A percentile compares a stretch with the other conserved stretches of the same genome.
These are phyloP conservation scores for Pelobates cultripes DNA, from an alignment of 2,797 vertebrate genomes.

Conservation along the genomic window DNA sequence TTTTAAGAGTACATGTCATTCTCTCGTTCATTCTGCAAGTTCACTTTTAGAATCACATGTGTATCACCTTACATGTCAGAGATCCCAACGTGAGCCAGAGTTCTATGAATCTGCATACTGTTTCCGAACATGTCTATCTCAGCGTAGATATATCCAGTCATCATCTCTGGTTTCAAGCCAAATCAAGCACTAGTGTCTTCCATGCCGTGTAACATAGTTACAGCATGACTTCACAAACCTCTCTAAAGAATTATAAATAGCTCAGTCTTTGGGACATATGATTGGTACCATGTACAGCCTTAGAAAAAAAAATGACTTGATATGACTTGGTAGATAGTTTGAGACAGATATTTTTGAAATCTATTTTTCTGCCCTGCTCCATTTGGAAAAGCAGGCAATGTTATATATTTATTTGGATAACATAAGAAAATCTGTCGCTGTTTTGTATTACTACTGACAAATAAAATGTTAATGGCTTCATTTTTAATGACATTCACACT, in stretches of 20 bases:
- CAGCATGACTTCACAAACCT: slow-evolving; percentile 30
- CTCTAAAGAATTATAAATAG: slow-evolving; percentile 12
- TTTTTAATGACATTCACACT: too few relatives aligned
- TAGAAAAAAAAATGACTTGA: too few relatives aligned
- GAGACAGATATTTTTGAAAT: too few relatives aligned
- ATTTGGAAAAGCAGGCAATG: too few relatives aligned
- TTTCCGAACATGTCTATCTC: slow-evolving; percentile 22
- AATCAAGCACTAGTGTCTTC: slow-evolving; percentile 24
- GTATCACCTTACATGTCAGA: slow-evolving; percentile 12
- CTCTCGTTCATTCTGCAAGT: slow-evolving; percentile 1
- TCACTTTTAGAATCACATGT: slow-evolving; percentile 5
- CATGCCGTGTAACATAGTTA: not conserved
- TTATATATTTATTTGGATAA: too few relatives aligned
- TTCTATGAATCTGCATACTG: slow-evolving; percentile 21
- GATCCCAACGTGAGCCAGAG: not conserved
- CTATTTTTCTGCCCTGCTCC: too few relatives aligned
- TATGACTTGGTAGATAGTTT: too few relatives aligned
- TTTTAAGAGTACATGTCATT: not conserved
- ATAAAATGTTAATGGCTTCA: too few relatives aligned
- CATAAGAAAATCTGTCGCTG: too few relatives aligned
- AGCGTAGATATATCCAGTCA: slow-evolving; percentile 33
- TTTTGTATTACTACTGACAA: too few relatives aligned
- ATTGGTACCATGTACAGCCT: not conserved
- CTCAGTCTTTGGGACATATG: not conserved
- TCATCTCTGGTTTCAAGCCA: slow-evolving; percentile 49